Conservation (phyloP, 2,888 invertebrate species). For the Xestoiulus laeticollis region DNA sequence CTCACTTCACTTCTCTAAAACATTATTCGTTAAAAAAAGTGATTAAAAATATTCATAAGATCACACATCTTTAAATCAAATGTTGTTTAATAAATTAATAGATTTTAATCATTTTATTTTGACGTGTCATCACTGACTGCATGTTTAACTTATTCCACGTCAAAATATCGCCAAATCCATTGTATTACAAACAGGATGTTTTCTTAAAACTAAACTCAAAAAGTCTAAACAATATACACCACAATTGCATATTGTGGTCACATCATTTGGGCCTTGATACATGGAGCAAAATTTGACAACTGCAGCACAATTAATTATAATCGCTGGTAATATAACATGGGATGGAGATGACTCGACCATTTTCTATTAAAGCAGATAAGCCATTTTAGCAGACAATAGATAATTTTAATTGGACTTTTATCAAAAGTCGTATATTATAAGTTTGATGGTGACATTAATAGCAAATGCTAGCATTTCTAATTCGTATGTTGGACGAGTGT, state of each 20-base stretch:
- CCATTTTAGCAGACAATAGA: constrained; percentile 38
- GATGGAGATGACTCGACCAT: neutral
- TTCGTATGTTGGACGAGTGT: neutral
- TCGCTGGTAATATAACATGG: neutral
- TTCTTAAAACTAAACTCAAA: neutral
- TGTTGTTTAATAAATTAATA: too few relatives aligned
- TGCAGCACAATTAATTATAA: neutral
- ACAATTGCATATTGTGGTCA: neutral
- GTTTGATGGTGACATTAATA: neutral
- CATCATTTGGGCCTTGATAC: neutral
- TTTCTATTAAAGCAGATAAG: constrained; percentile 4
- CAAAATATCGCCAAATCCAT: too few relatives aligned
- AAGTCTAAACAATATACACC: neutral
- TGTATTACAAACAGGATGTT: neutral
- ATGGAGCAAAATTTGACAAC: neutral
- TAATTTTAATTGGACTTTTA: constrained; percentile 35
- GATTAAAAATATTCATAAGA: too few relatives aligned
- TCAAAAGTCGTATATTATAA: neutral
- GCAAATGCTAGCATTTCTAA: neutral
- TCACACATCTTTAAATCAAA: too few relatives aligned
- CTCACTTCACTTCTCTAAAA: too few relatives aligned
- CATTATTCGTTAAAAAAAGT: too few relatives aligned
- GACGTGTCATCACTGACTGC: too few relatives aligned
- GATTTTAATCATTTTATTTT: too few relatives aligned
- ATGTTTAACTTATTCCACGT: too few relatives aligned